A percentile compares a stretch with the other conserved stretches of the same genome.
Evolutionary conservation across 2,888 invertebrate genomes (phyloP).

Genomic region (Pollenia labialis): DNA sequence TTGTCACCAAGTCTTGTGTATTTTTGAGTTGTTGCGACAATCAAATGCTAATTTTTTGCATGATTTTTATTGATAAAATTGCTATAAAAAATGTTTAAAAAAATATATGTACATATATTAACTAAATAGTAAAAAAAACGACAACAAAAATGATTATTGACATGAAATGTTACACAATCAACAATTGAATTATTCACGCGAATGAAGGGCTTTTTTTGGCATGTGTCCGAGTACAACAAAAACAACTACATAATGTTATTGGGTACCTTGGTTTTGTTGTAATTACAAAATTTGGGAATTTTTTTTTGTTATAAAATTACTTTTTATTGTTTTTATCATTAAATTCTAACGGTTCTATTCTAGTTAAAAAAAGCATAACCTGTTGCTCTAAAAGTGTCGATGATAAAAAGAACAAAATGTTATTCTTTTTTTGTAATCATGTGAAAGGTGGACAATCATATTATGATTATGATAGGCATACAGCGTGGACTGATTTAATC

Average conservation of each 20-base stretch:
- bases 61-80: slow-evolving; percentile 45
- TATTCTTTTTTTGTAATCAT: too few relatives aligned
- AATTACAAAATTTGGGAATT: too few relatives aligned
- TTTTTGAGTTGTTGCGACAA: neutral
- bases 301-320: too few relatives aligned
- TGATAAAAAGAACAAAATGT: too few relatives aligned
- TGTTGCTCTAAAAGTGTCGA: too few relatives aligned
- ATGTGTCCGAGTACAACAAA: neutral
- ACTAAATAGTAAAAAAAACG: neutral
- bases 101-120: neutral
- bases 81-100: slow-evolving; percentile 10
- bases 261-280: neutral
- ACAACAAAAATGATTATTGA: slow-evolving; percentile 36
- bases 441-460: too few relatives aligned
- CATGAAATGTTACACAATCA: slow-evolving; percentile 50
- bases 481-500: too few relatives aligned
- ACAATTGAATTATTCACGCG: slow-evolving; percentile 36
- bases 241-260: neutral
- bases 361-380: too few relatives aligned
- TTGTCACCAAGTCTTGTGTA: slow-evolving; percentile 48
- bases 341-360: too few relatives aligned
- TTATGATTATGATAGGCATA: too few relatives aligned
- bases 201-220: neutral
- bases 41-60: slow-evolving; percentile 36
- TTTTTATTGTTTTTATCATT: too few relatives aligned